These are phyloP conservation scores for Odontomyia ornata DNA, from an alignment of 2,888 invertebrate species.

Conservation along the genomic window DNA sequence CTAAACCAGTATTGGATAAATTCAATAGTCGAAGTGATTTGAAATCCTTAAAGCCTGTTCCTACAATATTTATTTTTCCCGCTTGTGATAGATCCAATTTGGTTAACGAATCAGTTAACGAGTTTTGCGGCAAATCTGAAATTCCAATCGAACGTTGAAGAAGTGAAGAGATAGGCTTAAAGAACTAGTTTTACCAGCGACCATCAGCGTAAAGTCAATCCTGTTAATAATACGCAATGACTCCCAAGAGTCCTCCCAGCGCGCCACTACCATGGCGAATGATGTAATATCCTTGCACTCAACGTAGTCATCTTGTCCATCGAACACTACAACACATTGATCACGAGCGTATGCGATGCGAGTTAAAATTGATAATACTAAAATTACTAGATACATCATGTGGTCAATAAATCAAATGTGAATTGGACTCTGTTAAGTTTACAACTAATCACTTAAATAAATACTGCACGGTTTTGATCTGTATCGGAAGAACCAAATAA, in stretches of 20 bases:
- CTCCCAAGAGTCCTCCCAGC: slow-evolving; percentile 9
- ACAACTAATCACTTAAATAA: too few species aligned
- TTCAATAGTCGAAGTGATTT: slow-evolving; percentile 55
- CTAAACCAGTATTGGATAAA: slow-evolving; percentile 55
- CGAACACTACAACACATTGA: slow-evolving; percentile 12
- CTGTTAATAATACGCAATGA: slow-evolving; percentile 1
- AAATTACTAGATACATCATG: too few species aligned
- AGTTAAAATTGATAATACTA: background rate
- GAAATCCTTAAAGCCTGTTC: slow-evolving; percentile 55
- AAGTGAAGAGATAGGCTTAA: background rate
- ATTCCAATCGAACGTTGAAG: background rate
- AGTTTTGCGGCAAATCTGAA: slow-evolving; percentile 11
- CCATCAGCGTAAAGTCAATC: background rate
- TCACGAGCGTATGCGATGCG: background rate
- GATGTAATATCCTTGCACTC: slow-evolving; percentile 19
- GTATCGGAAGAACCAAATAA: too few species aligned
- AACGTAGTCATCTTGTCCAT: slow-evolving; percentile 13
- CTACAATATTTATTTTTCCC: slow-evolving; percentile 53
- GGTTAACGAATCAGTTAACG: background rate
- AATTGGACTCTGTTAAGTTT: too few species aligned
- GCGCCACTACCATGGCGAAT: background rate
- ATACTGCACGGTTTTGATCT: too few species aligned
- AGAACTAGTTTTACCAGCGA: background rate
- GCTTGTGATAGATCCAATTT: slow-evolving; percentile 57
- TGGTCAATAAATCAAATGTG: too few species aligned